Evolutionary conservation across 2,888 invertebrate species (phyloP).

Genomic region (Chrysolina oricalcia): DNA sequence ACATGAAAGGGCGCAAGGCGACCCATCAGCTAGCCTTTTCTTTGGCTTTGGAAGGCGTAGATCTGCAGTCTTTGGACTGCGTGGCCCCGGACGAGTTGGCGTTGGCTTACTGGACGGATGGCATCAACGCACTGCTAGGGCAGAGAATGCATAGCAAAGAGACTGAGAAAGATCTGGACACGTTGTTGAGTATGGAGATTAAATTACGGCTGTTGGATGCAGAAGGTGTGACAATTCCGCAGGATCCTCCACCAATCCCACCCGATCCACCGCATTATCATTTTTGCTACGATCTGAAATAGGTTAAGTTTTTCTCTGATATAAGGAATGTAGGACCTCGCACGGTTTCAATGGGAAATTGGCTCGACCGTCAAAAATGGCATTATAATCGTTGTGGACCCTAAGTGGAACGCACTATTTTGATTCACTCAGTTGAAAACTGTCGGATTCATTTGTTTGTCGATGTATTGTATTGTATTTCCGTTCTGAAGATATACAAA

Average conservation of each 20-base stretch:
- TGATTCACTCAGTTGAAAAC: too few relatives aligned
- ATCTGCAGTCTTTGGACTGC: conserved; percentile 90
- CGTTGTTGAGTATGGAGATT: conserved; percentile 95
- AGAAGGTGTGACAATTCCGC: conserved; percentile 95
- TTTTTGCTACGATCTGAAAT: conserved; percentile 85
- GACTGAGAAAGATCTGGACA: conserved; percentile 91
- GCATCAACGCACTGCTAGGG: conserved; percentile 90
- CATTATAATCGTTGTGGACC: too few relatives aligned
- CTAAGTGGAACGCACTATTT: too few relatives aligned
- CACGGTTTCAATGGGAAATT: too few relatives aligned
- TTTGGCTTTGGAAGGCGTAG: conserved; percentile 85
- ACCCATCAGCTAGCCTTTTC: conserved; percentile 90
- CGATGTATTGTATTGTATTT: too few relatives aligned
- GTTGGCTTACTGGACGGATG: conserved; percentile 96
- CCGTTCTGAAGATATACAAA: too few relatives aligned
- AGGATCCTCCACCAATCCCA: conserved; percentile 93
- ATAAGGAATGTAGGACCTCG: neutral
- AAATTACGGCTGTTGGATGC: conserved; percentile 94
- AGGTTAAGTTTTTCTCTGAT: conserved; percentile 13
- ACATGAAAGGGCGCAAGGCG: conserved; percentile 87
- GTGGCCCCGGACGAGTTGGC: conserved; percentile 91
- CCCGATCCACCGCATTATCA: conserved; percentile 94
- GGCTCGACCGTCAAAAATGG: too few relatives aligned
- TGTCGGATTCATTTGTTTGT: too few relatives aligned
- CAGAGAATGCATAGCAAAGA: conserved; percentile 92